Evolutionary conservation across 2,797 vertebrate species (phyloP), one percentile per base, ranked within the genome.

Genomic region (Anguilla pacifica): DNA sequence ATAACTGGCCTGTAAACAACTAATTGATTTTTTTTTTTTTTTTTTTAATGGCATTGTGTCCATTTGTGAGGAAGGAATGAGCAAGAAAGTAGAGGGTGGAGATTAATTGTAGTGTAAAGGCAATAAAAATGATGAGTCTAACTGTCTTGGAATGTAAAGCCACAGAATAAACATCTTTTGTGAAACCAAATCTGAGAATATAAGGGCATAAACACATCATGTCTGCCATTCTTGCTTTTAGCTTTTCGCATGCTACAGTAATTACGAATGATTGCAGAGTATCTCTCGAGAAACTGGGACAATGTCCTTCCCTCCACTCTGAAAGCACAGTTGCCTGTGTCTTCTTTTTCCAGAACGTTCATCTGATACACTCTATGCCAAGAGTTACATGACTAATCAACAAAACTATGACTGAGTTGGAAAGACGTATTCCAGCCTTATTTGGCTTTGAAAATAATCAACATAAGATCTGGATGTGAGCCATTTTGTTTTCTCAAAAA

Each of bases 211-310:
- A 28, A 53, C 67, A 53, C 31, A 85, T 49, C 46, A 70, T 53
- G 25, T 11, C 57, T 53, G 39, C 64, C 67, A 72, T 86, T n/a
- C 43, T 46, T 28, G 85, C 85, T 74, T 51, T 49, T 43, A n/a
- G 70, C 49, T 92, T 94, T 94, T 93, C 88, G 85, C 89, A 82
- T 89, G 92, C 91, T 91, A 92, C 91, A 93, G 89, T 94, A 94
- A 95, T 95, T 94, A 94, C 87, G 91, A 31, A 86, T 95, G 94
- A 95, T 96, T 95, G 92, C 93, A 91, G 93, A 95, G 94, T 94
- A 92, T 95, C 94, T 94, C 94, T 95, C 93, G 92, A 95, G 92
- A 95, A 95, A 94, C 92, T 94, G 91, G 94, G 93, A 93, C 94
- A 92, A 94, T 94, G 94, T 91, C 91, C 91, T 90, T 93, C 92